Percentiles rank a stretch among this genome's conserved stretches.
phyloP scores from a whole-genome alignment of 2,888 invertebrate species.

The Cantharis nigra region DNA sequence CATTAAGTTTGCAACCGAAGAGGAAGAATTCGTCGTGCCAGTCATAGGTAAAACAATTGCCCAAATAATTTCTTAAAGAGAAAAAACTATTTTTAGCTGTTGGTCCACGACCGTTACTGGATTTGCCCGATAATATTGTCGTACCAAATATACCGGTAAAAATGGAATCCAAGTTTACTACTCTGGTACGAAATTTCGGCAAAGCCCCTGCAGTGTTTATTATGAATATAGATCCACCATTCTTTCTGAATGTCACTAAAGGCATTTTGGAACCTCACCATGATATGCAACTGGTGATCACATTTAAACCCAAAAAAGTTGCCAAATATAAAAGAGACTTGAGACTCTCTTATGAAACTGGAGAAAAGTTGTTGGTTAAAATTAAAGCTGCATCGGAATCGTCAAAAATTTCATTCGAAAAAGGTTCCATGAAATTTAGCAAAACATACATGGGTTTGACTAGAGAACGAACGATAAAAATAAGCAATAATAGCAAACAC shows the following conservation, averaged over 20 bases:
- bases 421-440: constrained; percentile 58
- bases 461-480: constrained; percentile 58
- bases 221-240: constrained; percentile 55
- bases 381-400: constrained; percentile 57
- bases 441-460: constrained; percentile 65
- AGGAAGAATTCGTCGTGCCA: constrained; percentile 61
- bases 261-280: constrained; percentile 59
- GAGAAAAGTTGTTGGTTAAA: constrained; percentile 58
- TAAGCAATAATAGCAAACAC: constrained; percentile 62
- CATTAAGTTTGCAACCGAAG: constrained; percentile 60
- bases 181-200: constrained; percentile 63
- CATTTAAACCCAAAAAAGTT: constrained; percentile 58
- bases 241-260: constrained; percentile 60
- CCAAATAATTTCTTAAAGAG: neutral
- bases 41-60: constrained; percentile 58
- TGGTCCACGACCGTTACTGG: constrained; percentile 60
- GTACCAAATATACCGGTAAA: constrained; percentile 61
- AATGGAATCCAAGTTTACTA: constrained; percentile 55
- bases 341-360: constrained; percentile 54
- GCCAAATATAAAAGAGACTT: constrained; percentile 55
- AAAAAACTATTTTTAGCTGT: constrained; percentile 9
- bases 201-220: constrained; percentile 57
- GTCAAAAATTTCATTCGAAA: constrained; percentile 59
- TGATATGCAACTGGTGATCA: constrained; percentile 58
- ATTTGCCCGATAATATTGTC: constrained; percentile 63